These are phyloP conservation scores for Heliconius charithonia DNA, from an alignment of 2,888 invertebrate species.

Conservation along the genomic window DNA sequence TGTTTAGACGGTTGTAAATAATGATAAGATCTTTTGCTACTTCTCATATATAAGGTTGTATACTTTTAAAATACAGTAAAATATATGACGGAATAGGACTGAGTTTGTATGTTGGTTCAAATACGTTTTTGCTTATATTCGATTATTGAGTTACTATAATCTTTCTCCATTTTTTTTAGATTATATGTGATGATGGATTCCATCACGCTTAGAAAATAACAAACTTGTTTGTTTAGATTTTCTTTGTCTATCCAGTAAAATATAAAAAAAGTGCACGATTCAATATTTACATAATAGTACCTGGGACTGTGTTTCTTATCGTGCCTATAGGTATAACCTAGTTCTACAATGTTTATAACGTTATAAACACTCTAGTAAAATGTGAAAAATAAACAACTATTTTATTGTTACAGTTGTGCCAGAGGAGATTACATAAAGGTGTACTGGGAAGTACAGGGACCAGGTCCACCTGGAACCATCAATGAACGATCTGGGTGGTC, in stretches of 20 bases:
- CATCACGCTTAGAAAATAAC: neutral
- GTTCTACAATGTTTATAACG: neutral
- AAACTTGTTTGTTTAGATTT: neutral
- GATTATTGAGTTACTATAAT: neutral
- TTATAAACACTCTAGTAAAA: no score
- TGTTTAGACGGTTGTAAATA: slow-evolving; percentile 14
- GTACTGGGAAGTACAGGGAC: slow-evolving; percentile 89
- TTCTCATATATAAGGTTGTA: neutral
- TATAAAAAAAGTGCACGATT: neutral
- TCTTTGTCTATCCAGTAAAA: neutral
- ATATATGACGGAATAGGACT: neutral
- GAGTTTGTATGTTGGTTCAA: neutral
- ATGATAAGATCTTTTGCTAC: slow-evolving; percentile 9
- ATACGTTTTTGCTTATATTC: neutral
- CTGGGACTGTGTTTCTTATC: neutral
- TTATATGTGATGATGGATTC: neutral
- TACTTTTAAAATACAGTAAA: neutral
- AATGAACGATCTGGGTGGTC: slow-evolving; percentile 91
- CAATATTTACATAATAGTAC: neutral
- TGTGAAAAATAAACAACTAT: neutral
- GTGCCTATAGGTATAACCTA: neutral
- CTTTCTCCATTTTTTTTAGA: neutral
- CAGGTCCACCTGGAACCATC: slow-evolving; percentile 87
- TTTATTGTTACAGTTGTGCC: slow-evolving; percentile 86
- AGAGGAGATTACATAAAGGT: slow-evolving; percentile 90